A percentile compares a stretch with the other conserved stretches of the same genome.
Evolutionary conservation across 2,113 vertebrate genomes (phyloP).

Genomic region (Cairina moschata): DNA sequence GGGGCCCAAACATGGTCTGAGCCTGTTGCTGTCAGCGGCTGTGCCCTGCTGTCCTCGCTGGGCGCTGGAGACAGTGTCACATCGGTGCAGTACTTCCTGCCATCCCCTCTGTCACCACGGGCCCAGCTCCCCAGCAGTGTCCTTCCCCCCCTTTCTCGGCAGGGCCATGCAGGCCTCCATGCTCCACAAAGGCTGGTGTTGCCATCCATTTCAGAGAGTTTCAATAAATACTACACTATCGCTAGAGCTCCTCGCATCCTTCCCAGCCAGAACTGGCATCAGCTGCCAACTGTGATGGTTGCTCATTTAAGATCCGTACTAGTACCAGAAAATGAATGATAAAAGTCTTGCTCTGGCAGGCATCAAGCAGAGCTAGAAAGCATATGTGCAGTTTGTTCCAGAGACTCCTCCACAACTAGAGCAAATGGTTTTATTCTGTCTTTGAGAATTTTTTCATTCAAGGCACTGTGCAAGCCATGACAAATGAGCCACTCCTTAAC

Average conservation of each 20-base stretch:
- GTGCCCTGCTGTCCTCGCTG: rapidly evolving
- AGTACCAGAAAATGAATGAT: neutral
- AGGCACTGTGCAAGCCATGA: neutral
- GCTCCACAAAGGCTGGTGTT: rapidly evolving
- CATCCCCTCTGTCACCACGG: neutral
- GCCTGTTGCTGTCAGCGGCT: neutral
- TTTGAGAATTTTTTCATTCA: neutral
- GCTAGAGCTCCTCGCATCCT: neutral
- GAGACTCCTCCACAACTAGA: neutral
- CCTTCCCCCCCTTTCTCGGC: neutral
- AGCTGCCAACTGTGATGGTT: neutral
- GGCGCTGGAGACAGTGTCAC: rapidly evolving
- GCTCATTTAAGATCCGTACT: neutral
- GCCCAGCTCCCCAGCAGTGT: neutral
- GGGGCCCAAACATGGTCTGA: rapidly evolving
- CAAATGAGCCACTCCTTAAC: constrained; percentile 3
- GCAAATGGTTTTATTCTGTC: neutral
- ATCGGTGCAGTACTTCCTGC: neutral
- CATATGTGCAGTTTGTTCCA: neutral
- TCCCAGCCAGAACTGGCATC: neutral
- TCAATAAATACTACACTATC: neutral
- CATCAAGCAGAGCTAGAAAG: constrained; percentile 11
- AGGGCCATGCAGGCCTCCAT: neutral
- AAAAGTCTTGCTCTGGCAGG: constrained; percentile 32
- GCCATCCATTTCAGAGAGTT: neutral